Conservation (phyloP, 2,113 vertebrate genomes). For the Pristiophorus japonicus region DNA sequence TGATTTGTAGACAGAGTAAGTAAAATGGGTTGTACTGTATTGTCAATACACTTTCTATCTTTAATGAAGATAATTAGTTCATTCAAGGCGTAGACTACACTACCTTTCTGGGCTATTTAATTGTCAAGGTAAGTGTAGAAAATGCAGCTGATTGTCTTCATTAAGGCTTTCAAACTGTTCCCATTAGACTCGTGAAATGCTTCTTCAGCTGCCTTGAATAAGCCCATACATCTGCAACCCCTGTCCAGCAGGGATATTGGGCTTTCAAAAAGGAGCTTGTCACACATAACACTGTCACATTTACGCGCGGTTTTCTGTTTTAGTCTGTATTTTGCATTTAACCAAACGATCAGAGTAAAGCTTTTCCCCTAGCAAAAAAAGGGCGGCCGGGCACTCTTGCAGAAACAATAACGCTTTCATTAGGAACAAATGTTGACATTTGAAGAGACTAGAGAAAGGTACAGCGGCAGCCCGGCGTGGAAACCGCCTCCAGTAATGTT, state of each 20-base stretch:
- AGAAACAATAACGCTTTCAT: constrained; percentile 81
- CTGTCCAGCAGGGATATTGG: constrained; percentile 24
- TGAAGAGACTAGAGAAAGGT: constrained; percentile 55
- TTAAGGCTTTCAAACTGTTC: constrained; percentile 35
- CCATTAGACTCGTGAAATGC: constrained; percentile 28
- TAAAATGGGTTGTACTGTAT: not conserved
- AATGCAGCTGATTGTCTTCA: constrained; percentile 36
- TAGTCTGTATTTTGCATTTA: not conserved
- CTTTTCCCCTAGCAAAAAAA: constrained; percentile 35
- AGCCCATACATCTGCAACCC: constrained; percentile 9
- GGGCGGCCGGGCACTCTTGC: constrained; percentile 64
- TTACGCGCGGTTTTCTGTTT: not conserved
- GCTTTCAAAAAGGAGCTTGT: constrained; percentile 21
- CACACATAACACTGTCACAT: constrained; percentile 25
- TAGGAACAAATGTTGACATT: constrained; percentile 86
- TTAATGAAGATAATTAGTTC: constrained; percentile 28
- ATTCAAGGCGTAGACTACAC: constrained; percentile 21
- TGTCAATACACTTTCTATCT: not conserved
- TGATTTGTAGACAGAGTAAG: not conserved
- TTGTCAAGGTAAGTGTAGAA: constrained; percentile 18
- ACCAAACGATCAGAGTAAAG: constrained; percentile 46
- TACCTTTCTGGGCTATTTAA: constrained; percentile 31
- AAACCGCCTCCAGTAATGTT: constrained; percentile 59
- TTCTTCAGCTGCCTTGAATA: constrained; percentile 29
- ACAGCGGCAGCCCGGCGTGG: constrained; percentile 53